A percentile compares a stretch with the other conserved stretches of the same genome.
Evolutionary conservation across 2,113 vertebrate genomes (phyloP).

Genomic region (Caranx melampygus): DNA sequence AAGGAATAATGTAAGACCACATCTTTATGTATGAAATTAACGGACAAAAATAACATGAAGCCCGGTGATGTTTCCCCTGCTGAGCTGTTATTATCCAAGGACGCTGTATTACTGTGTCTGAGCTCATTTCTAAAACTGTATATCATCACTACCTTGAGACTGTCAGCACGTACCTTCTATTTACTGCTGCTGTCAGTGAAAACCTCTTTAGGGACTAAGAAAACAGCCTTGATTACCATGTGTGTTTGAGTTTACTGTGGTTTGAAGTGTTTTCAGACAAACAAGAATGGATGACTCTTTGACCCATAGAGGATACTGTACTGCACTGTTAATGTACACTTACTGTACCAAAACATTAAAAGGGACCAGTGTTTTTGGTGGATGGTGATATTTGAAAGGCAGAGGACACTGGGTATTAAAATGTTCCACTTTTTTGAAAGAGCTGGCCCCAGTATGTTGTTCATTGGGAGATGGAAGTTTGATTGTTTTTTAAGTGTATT

Average conservation of each 20-base stretch:
- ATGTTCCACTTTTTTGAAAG: not conserved
- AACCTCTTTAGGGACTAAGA: not conserved
- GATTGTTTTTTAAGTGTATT: not conserved
- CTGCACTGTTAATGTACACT: not conserved
- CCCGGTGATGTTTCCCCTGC: conserved; percentile 2
- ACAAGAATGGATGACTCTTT: not conserved
- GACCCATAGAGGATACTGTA: not conserved
- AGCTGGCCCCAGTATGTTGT: not conserved
- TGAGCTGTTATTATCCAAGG: conserved; percentile 26
- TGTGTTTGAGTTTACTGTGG: not conserved
- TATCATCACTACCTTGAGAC: conserved; percentile 30
- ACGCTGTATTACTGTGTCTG: conserved; percentile 19
- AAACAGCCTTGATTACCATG: conserved; percentile 7
- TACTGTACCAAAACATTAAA: not conserved
- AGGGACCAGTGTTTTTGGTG: not conserved
- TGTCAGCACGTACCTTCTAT: not conserved
- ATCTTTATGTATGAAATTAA: conserved; percentile 15
- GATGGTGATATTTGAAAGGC: not conserved
- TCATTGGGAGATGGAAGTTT: not conserved
- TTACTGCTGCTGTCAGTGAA: conserved; percentile 12
- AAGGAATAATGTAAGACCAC: not conserved
- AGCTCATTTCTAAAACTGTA: conserved; percentile 37
- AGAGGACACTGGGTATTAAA: conserved; percentile 1
- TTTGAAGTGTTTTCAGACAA: conserved; percentile 6
- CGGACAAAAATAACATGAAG: conserved; percentile 23